Conservation (phyloP, 2,888 invertebrate genomes). For the Brassicogethes aeneus region DNA sequence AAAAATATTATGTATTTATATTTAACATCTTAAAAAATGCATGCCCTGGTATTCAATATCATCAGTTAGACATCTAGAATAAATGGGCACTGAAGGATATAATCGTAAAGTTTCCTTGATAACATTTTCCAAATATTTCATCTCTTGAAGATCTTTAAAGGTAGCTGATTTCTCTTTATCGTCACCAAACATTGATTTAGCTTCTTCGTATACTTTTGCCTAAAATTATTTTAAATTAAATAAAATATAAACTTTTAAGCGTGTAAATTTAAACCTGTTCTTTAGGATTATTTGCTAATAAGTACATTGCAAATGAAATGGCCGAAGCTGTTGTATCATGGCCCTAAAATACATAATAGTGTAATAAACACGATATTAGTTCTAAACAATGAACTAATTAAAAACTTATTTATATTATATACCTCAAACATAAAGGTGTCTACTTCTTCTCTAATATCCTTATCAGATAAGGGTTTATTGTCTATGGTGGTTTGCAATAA, state of each 20-base stretch:
- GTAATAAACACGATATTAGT: not conserved
- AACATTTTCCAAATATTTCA: slow-evolving; percentile 32
- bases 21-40: too few relatives aligned
- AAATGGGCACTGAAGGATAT: slow-evolving; percentile 29
- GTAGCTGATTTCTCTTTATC: slow-evolving; percentile 17
- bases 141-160: slow-evolving; percentile 26
- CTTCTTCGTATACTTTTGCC: slow-evolving; percentile 30
- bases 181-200: slow-evolving; percentile 29
- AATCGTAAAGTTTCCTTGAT: slow-evolving; percentile 30
- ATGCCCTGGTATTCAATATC: slow-evolving; percentile 17
- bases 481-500: slow-evolving; percentile 52
- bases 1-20: too few relatives aligned
- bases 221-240: slow-evolving; percentile 8
- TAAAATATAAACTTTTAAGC: too few relatives aligned
- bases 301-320: slow-evolving; percentile 16
- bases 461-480: slow-evolving; percentile 48
- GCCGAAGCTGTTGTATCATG: slow-evolving; percentile 22
- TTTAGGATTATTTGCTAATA: slow-evolving; percentile 16
- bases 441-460: slow-evolving; percentile 57
- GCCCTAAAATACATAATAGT: slow-evolving; percentile 14
- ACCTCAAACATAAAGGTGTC: slow-evolving; percentile 67
- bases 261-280: slow-evolving; percentile 18
- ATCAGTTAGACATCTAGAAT: slow-evolving; percentile 18
- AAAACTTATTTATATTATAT: slow-evolving; percentile 3
- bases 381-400: not conserved